Percentiles rank a stretch among this genome's conserved stretches.
phyloP scores from a whole-genome alignment of 2,113 vertebrate genomes.

The Pedetes capensis region DNA sequence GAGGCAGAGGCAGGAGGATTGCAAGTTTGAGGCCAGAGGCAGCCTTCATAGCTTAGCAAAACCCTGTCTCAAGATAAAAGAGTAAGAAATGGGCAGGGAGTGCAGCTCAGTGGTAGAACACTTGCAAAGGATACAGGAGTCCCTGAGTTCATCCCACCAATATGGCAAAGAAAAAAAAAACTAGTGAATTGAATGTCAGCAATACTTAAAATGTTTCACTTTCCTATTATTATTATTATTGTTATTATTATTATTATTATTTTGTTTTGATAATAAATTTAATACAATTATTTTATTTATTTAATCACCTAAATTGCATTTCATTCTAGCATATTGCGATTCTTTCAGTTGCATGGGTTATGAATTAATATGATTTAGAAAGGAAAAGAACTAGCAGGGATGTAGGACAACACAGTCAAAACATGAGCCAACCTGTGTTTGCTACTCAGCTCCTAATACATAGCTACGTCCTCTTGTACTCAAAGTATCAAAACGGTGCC shows the following conservation, averaged over 20 bases:
- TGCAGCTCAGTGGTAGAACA: too few species aligned
- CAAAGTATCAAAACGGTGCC: neutral
- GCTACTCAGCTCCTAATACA: neutral
- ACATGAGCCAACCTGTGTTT: neutral
- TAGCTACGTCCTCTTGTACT: neutral
- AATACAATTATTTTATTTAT: conserved; percentile 6
- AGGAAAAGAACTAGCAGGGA: neutral
- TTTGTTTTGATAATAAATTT: neutral
- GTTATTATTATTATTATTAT: too few species aligned
- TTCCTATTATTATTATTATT: too few species aligned
- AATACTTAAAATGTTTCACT: neutral
- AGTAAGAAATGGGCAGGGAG: too few species aligned
- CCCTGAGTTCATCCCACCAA: too few species aligned
- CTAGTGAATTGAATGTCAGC: neutral
- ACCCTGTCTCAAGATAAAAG: too few species aligned
- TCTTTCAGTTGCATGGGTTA: neutral
- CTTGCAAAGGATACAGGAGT: too few species aligned
- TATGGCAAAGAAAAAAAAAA: too few species aligned
- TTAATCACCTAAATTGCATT: neutral
- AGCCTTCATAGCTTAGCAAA: too few species aligned
- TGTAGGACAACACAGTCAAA: neutral
- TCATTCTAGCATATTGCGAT: neutral
- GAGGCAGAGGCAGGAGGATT: too few species aligned
- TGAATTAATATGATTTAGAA: neutral
- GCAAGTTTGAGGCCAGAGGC: too few species aligned